Percentiles rank a stretch among this genome's conserved stretches.
These are phyloP conservation scores for Tyto alba DNA, from an alignment of 2,113 vertebrate species.

Conservation along the genomic window DNA sequence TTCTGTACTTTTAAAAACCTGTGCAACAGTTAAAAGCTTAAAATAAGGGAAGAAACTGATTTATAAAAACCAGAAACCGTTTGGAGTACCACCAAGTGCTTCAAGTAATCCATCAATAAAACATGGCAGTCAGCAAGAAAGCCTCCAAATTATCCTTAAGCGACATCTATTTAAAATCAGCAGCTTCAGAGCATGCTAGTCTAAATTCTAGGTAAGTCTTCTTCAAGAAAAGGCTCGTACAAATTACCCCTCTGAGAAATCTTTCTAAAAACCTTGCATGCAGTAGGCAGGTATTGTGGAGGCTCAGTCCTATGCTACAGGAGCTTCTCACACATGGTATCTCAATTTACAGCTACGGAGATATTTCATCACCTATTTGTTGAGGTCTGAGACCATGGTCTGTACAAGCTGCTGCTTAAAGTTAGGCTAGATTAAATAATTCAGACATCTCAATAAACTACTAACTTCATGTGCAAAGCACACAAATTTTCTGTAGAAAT, in stretches of 20 bases:
- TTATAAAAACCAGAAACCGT: neutral
- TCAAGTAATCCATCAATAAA: neutral
- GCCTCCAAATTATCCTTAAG: neutral
- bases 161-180: neutral
- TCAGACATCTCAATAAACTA: neutral
- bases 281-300: neutral
- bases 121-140: neutral
- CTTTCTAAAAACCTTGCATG: neutral
- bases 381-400: rapidly evolving
- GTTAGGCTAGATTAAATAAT: neutral
- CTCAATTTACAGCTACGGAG: neutral
- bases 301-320: neutral
- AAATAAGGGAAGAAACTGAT: neutral
- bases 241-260: neutral
- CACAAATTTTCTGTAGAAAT: neutral
- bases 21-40: neutral
- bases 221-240: neutral
- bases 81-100: neutral
- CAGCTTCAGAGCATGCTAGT: neutral
- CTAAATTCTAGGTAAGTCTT: neutral
- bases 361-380: neutral
- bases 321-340: neutral
- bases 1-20: neutral
- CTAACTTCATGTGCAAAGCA: neutral
- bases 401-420: neutral